Evolutionary conservation across 92 coral and sea anemone genomes (phyloP).

Genomic region (Epizoanthus stellaris): DNA sequence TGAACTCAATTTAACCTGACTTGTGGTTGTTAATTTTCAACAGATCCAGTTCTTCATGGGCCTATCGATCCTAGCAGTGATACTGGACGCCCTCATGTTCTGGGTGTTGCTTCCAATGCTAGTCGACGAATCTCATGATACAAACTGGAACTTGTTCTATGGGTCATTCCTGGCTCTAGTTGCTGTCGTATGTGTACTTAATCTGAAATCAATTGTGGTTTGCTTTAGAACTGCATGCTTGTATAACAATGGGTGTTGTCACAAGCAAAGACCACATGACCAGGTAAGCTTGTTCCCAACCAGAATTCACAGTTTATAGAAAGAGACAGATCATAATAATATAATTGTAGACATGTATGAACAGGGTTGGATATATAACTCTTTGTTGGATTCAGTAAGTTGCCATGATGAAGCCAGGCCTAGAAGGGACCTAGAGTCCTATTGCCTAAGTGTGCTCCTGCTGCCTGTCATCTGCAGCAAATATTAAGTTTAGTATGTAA

Average conservation of each 20-base stretch:
- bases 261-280: slow-evolving; percentile 57
- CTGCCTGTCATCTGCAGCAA: too few species aligned
- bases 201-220: slow-evolving; percentile 73
- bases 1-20: background rate
- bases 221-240: slow-evolving; percentile 70
- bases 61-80: slow-evolving; percentile 57
- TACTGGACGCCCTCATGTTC: slow-evolving; percentile 68
- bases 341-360: too few species aligned
- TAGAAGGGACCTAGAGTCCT: too few species aligned
- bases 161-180: slow-evolving; percentile 82
- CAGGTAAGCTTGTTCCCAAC: slow-evolving; percentile 51
- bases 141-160: slow-evolving; percentile 79
- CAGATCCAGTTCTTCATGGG: slow-evolving; percentile 81
- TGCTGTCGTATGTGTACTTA: slow-evolving; percentile 69
- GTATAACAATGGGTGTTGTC: slow-evolving; percentile 68
- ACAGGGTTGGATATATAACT: too few species aligned
- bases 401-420: too few species aligned
- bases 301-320: background rate
- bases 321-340: background rate
- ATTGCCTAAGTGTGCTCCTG: too few species aligned
- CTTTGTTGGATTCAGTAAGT: too few species aligned
- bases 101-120: slow-evolving; percentile 75
- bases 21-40: background rate
- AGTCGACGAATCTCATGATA: slow-evolving; percentile 49
- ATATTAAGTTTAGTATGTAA: too few species aligned